Base-by-base conservation (phyloP, 2,888 invertebrate genomes). In the Palloptera scutellata region DNA sequence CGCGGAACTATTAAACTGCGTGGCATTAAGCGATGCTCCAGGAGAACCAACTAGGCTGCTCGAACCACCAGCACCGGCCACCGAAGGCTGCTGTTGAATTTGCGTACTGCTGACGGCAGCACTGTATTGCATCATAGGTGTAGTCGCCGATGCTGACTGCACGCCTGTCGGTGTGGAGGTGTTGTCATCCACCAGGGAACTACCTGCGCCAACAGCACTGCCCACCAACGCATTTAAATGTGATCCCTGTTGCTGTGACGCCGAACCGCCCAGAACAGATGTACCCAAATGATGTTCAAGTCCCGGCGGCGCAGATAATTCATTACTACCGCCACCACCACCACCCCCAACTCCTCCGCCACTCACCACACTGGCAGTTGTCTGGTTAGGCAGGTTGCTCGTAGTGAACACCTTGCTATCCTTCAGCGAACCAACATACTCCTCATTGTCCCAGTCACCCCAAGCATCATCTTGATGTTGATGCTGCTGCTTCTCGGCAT, bases 321-420 rank as follows among this genome's bases (percentile, higher is more conserved):
- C 83, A 58, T 66, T 59, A 17, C 60, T 61, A 19, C 63, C 65
- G 52, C 66, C 67, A 45, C 55, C 67, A 41, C 57, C 51, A 42
- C 66, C 69, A 11, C 67, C 74, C 17, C 69, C 70, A 30, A 72
- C 73, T 48, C 72, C 73, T 9, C 77, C 77, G 51, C 78, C 75
- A 52, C 78, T 80, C 20, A 79, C 76, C 10, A 82, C 80, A 75
- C 76, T 81, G 30, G 80, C 80, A n/a, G 78, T 77, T 40, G 80
- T 77, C 74, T 83, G 82, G 62, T 79, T 77, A 60, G 78, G 80
- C 60, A 85, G 74, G 74, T 84, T 87, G 78, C 91, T 91, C 12
- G 93, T 91, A 53, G 93, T 93, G 82, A 94, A 94, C 67, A 97
- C 96, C 88, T 97, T 97, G 59, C 95, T 95, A 83, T 97, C 97